A percentile compares a stretch with the other conserved stretches of the same genome.
These are phyloP conservation scores for Scolopax mira DNA, from an alignment of 2,113 vertebrate genomes.

Conservation along the genomic window DNA sequence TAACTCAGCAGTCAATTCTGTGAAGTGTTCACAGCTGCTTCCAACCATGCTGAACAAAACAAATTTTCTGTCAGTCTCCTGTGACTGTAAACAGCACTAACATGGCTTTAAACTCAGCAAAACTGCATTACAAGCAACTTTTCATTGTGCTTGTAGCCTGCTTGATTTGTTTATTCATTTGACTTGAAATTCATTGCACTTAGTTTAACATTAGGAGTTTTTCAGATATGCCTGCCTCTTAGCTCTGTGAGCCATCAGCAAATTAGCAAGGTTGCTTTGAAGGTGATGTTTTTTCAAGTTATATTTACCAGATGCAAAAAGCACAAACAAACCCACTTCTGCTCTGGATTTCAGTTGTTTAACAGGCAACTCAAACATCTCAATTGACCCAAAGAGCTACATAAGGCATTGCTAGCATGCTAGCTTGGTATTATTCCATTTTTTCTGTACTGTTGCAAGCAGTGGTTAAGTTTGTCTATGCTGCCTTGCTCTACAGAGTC, in stretches of 20 bases:
- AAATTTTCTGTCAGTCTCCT: background rate
- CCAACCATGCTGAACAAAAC: constrained; percentile 9
- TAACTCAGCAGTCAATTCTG: background rate
- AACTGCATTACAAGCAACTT: background rate
- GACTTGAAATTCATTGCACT: background rate
- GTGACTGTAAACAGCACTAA: constrained; percentile 5
- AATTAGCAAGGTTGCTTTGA: background rate
- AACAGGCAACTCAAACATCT: background rate
- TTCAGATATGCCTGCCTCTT: background rate
- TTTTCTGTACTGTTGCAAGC: background rate
- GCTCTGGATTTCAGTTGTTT: background rate
- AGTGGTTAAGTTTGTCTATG: background rate
- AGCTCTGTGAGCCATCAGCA: background rate
- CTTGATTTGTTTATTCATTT: background rate
- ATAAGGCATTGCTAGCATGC: background rate
- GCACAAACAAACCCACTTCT: background rate
- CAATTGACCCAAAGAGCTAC: background rate
- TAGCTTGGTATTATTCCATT: background rate
- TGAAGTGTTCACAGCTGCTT: constrained; percentile 58
- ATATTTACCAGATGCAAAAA: background rate
- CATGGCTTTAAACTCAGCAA: background rate
- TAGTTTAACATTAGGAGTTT: background rate
- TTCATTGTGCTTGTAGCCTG: background rate
- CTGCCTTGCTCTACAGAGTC: background rate
- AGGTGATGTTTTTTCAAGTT: background rate